Evolutionary conservation across 2,797 vertebrate species (phyloP).

Genomic region (Amblyopsis hoosieri): DNA sequence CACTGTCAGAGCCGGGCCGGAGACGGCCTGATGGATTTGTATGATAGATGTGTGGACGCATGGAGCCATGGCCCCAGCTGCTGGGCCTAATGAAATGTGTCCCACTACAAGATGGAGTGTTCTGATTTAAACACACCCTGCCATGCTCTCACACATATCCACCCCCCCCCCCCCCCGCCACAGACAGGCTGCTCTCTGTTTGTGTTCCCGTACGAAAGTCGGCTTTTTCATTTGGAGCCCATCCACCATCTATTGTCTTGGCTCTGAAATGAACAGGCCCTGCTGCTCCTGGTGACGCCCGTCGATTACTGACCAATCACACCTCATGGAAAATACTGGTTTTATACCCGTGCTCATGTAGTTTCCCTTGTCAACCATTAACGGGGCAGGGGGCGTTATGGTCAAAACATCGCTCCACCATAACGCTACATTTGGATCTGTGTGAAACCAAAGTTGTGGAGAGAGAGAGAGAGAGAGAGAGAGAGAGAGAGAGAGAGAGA

Average conservation of each 20-base stretch:
- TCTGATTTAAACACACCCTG: slow-evolving; percentile 82
- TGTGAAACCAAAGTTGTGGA: too few relatives aligned
- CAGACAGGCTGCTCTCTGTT: slow-evolving; percentile 55
- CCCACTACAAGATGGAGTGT: slow-evolving; percentile 81
- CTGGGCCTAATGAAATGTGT: slow-evolving; percentile 84
- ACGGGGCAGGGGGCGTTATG: too few relatives aligned
- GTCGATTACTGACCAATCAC: slow-evolving; percentile 61
- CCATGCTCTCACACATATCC: slow-evolving; percentile 67
- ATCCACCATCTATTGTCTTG: slow-evolving; percentile 46
- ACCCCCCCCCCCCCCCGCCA: slow-evolving; percentile 9
- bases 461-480: too few relatives aligned
- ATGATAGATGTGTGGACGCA: slow-evolving; percentile 78
- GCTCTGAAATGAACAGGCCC: slow-evolving; percentile 52
- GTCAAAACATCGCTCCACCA: too few relatives aligned
- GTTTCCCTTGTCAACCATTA: too few relatives aligned
- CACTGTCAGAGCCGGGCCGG: slow-evolving; percentile 52
- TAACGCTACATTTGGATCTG: too few relatives aligned
- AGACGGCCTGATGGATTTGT: slow-evolving; percentile 74
- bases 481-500: too few relatives aligned
- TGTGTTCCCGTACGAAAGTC: slow-evolving; percentile 70
- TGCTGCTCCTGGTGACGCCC: slow-evolving; percentile 51
- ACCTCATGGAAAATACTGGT: slow-evolving; percentile 54
- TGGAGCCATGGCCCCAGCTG: slow-evolving; percentile 76
- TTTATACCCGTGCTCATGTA: slow-evolving; percentile 9
- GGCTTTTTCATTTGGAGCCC: slow-evolving; percentile 69